Evolutionary conservation across 2,888 invertebrate species (phyloP).

Genomic region (Melieria crassipennis): DNA sequence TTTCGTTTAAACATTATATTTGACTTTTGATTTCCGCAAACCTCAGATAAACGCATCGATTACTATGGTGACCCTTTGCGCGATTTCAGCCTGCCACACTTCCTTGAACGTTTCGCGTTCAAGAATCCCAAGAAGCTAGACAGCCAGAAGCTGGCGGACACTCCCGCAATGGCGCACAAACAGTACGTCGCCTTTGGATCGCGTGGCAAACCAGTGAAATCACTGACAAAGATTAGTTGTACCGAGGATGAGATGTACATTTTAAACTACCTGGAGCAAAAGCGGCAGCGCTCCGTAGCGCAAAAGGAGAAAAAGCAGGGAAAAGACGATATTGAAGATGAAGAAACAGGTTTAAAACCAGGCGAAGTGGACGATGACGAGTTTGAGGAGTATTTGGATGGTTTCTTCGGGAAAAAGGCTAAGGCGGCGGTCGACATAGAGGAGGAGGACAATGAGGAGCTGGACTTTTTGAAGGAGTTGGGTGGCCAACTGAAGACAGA

Average conservation of each 20-base stretch:
- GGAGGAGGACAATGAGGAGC: slow-evolving; percentile 68
- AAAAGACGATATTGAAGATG: slow-evolving; percentile 66
- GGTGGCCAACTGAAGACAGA: slow-evolving; percentile 65
- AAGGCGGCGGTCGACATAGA: slow-evolving; percentile 69
- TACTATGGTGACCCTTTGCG: slow-evolving; percentile 94
- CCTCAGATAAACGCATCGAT: slow-evolving; percentile 74
- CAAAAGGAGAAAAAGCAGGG: slow-evolving; percentile 45
- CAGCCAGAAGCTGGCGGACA: slow-evolving; percentile 62
- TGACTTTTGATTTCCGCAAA: slow-evolving; percentile 11
- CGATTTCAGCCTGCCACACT: slow-evolving; percentile 90
- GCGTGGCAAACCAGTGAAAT: slow-evolving; percentile 78
- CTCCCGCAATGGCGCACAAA: slow-evolving; percentile 65
- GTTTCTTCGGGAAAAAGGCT: slow-evolving; percentile 65
- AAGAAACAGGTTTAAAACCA: slow-evolving; percentile 71
- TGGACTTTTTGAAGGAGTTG: slow-evolving; percentile 77
- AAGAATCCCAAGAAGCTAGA: slow-evolving; percentile 85
- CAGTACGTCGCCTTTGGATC: slow-evolving; percentile 77
- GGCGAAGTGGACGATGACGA: slow-evolving; percentile 76
- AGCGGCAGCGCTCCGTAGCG: slow-evolving; percentile 60
- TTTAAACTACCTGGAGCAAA: slow-evolving; percentile 71
- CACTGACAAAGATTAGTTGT: slow-evolving; percentile 75
- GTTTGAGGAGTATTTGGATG: slow-evolving; percentile 68
- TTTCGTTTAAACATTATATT: slow-evolving; percentile 1
- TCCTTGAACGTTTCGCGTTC: slow-evolving; percentile 94
- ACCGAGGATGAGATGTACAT: slow-evolving; percentile 84